Evolutionary conservation across 1,140 invertebrate genomes (phyloP).

Genomic region (Antheraea mylitta): DNA sequence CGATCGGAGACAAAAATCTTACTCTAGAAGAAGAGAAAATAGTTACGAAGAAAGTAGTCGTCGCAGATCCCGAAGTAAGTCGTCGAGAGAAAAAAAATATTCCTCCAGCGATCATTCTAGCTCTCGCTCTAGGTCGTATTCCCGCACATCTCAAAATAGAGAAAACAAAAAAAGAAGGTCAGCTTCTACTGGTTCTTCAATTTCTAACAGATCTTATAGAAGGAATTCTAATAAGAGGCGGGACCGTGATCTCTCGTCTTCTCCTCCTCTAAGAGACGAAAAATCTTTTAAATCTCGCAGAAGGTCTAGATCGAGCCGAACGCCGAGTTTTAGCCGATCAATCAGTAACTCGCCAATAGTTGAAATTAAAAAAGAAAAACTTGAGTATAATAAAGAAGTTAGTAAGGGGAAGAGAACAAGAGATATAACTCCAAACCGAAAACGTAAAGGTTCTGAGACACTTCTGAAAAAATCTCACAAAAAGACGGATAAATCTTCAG

Average conservation of each 20-base stretch:
- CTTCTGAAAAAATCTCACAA: constrained; percentile 38
- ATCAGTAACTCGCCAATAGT: constrained; percentile 33
- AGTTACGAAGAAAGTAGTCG: constrained; percentile 43
- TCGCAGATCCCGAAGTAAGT: constrained; percentile 45
- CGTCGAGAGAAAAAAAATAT: constrained; percentile 40
- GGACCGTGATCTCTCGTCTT: constrained; percentile 30
- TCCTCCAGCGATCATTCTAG: constrained; percentile 54
- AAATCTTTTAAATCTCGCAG: constrained; percentile 36
- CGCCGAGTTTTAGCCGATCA: constrained; percentile 34
- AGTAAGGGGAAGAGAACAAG: constrained; percentile 29
- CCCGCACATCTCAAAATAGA: constrained; percentile 39
- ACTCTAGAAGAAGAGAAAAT: constrained; percentile 52
- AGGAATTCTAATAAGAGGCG: constrained; percentile 32
- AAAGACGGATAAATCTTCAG: constrained; percentile 44
- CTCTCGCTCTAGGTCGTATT: constrained; percentile 57
- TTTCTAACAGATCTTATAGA: constrained; percentile 53
- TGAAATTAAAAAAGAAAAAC: constrained; percentile 32
- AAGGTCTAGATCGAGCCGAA: constrained; percentile 34
- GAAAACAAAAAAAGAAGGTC: constrained; percentile 42
- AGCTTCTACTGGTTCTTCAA: constrained; percentile 45
- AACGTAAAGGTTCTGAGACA: constrained; percentile 22
- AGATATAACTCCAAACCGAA: constrained; percentile 14
- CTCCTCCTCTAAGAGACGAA: constrained; percentile 34
- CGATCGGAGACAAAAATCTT: constrained; percentile 42
- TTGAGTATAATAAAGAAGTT: constrained; percentile 42